Percentiles rank a stretch among this genome's conserved stretches.
Conservation (phyloP, 2,797 vertebrate genomes). For the Danionella dracula region DNA sequence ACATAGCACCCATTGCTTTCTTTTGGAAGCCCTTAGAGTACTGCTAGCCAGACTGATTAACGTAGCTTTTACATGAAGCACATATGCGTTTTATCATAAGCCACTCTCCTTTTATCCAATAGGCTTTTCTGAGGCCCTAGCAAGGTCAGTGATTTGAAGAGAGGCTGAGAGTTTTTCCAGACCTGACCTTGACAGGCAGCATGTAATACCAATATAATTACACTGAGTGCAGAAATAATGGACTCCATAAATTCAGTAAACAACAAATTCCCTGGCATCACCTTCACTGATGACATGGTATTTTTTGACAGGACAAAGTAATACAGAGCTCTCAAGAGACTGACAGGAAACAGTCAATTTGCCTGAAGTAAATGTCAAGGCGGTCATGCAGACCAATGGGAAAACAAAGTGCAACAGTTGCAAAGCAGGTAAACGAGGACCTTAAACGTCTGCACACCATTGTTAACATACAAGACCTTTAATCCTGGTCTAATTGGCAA, state of each 20-base stretch:
- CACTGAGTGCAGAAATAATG: slow-evolving; percentile 68
- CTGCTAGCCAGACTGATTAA: not conserved
- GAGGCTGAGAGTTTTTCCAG: slow-evolving; percentile 37
- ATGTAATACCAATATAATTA: slow-evolving; percentile 73
- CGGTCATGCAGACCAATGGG: slow-evolving; percentile 58
- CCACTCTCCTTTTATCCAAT: slow-evolving; percentile 11
- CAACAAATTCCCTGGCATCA: slow-evolving; percentile 61
- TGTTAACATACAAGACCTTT: slow-evolving; percentile 15
- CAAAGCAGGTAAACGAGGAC: slow-evolving; percentile 41
- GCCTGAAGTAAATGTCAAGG: slow-evolving; percentile 63
- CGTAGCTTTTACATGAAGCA: slow-evolving; percentile 8
- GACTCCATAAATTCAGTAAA: slow-evolving; percentile 68
- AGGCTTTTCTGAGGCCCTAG: slow-evolving; percentile 41
- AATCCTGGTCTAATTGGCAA: slow-evolving; percentile 22
- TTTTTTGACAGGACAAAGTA: slow-evolving; percentile 66
- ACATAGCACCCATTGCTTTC: not conserved
- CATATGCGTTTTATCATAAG: slow-evolving; percentile 13
- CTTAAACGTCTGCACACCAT: not conserved
- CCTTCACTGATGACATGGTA: slow-evolving; percentile 57
- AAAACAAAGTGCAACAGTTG: slow-evolving; percentile 36
- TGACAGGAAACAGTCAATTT: slow-evolving; percentile 61
- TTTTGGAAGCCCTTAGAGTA: not conserved
- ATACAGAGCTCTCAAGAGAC: slow-evolving; percentile 58
- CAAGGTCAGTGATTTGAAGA: slow-evolving; percentile 54
- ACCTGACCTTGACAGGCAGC: slow-evolving; percentile 59